Base-by-base conservation (phyloP, 2,888 invertebrate genomes). In the Rhabditophanes sp. region DNA sequence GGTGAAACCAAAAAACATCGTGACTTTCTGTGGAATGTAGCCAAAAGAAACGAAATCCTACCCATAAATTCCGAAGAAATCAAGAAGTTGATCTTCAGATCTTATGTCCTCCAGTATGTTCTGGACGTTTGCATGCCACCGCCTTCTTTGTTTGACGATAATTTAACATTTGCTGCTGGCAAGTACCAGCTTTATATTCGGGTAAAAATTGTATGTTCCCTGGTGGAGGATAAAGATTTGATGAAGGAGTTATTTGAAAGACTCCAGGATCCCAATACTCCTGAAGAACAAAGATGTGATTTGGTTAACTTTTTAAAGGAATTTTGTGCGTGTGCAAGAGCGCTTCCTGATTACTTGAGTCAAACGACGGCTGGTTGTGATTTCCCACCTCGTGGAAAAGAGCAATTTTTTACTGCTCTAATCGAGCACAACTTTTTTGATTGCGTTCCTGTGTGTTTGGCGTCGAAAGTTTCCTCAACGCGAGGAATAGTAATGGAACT, bases 141-240 rank as follows among this genome's bases (percentile, higher is more conserved):
- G 30, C 93, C 96, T 8, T 88, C 88, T 52, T 83, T 99, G 57
- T 96, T 93, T 70, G 99, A 99, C 67, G 99, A 99, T 69, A 96
- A 93, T 68, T 79, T 93, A 77, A 75, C 96, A 48, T 88, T 87
- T 62, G 85, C 88, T 41, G 74, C 99, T 63, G 84, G 82, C 67
- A 90, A 88, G 74, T 93, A 93, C 74, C 84, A 99, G 71, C 96
- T 88, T 75, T 96, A 96, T 73, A 93, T 90, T 73, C 93, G 99
- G 74, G 84, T 90, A 66, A 93, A 96, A 74, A 99, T 96, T 71
- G 90, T 96, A 53, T 85, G 82, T 53, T 75, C 87, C 65, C 82
- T 96, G 67, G 74, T 74, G 69, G 75, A 93, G 65, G 96, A 99
- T 72, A 88, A 90, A 59, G 81, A 82, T 66, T 87, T 93, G 72